Percentiles rank a stretch among this genome's conserved stretches.
phyloP scores from a whole-genome alignment of 1,140 invertebrate species.

The Hylyphantes graminicola region DNA sequence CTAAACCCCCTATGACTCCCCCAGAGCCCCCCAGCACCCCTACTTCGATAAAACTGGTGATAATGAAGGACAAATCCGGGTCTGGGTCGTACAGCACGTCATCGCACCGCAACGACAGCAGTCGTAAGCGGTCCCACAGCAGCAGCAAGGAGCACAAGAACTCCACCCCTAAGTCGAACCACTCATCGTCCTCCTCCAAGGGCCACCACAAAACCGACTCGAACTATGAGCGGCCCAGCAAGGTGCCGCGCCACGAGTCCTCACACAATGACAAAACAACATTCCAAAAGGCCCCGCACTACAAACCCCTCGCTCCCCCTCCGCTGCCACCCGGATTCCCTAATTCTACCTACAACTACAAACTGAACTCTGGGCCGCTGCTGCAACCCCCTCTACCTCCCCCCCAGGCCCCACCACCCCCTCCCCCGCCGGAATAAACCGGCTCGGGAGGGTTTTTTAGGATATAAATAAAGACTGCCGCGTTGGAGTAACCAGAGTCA shows the following conservation, averaged over 20 bases:
- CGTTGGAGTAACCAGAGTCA: slow-evolving; percentile 58
- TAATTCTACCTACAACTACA: background rate
- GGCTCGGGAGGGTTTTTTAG: slow-evolving; percentile 5
- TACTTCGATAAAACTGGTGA: slow-evolving; percentile 59
- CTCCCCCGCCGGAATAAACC: slow-evolving; percentile 30
- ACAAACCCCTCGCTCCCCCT: slow-evolving; percentile 18
- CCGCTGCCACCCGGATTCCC: slow-evolving; percentile 17
- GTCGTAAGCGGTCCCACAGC: slow-evolving; percentile 26
- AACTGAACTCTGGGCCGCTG: slow-evolving; percentile 27
- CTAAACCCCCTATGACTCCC: background rate
- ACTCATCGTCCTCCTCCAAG: background rate
- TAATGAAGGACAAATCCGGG: slow-evolving; percentile 55
- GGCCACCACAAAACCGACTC: background rate
- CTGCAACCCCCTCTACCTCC: slow-evolving; percentile 27
- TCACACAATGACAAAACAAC: slow-evolving; percentile 5
- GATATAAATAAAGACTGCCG: slow-evolving; percentile 14
- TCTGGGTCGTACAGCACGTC: slow-evolving; percentile 40
- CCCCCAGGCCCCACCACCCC: slow-evolving; percentile 39
- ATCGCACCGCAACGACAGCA: background rate
- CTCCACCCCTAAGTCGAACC: background rate
- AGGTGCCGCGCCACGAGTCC: slow-evolving; percentile 24
- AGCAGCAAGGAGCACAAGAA: background rate
- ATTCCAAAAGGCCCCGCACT: slow-evolving; percentile 19
- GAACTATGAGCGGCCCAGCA: background rate
- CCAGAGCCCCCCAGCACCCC: slow-evolving; percentile 7